Conservation (phyloP, 2,888 invertebrate species). For the Muschampia plurimacula region DNA sequence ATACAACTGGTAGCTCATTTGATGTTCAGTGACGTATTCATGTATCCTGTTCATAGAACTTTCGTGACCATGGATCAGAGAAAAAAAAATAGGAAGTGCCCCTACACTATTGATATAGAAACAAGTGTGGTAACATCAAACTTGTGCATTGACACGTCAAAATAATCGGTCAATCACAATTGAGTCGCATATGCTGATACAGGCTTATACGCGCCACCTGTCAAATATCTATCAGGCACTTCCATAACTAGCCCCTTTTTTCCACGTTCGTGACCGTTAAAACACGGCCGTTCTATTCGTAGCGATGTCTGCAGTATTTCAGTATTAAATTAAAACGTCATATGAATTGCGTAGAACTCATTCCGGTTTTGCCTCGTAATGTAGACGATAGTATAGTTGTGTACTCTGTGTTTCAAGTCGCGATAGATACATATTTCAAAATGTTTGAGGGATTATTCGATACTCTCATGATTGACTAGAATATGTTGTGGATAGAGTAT, state of each 20-base stretch:
- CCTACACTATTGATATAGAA: no score
- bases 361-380: constrained; percentile 29
- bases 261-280: constrained; percentile 1
- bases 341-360: constrained; percentile 24
- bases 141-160: no score
- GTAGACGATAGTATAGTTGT: constrained; percentile 29
- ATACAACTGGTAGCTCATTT: constrained; percentile 20
- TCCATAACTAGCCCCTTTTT: no score
- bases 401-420: constrained; percentile 1
- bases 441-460: constrained; percentile 1
- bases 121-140: no score
- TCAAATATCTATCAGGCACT: no score
- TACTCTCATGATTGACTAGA: constrained; percentile 1
- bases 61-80: neutral
- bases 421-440: neutral
- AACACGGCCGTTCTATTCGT: neutral
- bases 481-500: neutral
- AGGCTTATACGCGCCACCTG: no score
- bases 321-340: constrained; percentile 23
- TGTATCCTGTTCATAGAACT: constrained; percentile 41
- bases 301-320: constrained; percentile 11
- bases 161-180: no score
- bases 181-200: no score
- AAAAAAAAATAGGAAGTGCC: no score
- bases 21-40: constrained; percentile 35